Evolutionary conservation across 2,113 vertebrate genomes (phyloP), one percentile per base, ranked within the genome.

Genomic region (Hydropotes inermis): DNA sequence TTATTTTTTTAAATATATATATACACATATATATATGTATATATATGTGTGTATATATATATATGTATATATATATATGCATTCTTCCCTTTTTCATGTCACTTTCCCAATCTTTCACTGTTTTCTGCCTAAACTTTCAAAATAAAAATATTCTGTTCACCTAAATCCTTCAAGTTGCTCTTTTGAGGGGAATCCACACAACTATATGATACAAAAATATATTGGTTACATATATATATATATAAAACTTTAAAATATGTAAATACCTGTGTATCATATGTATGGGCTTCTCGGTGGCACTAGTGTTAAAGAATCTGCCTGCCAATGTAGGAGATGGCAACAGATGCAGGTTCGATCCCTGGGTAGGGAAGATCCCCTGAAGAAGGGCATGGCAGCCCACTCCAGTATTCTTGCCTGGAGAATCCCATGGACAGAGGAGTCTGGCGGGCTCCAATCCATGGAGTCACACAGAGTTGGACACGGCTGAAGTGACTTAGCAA

Each of bases 11-110:
- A 58, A 86, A 58, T 33, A 36, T 70, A 70, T 70, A 19, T 9
- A 60, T 52, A 21, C 79, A 23, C 54, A 57, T 50, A 19, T 17
- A 0, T 64, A 21, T 79, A 23, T 58, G 50, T 50, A 19, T 64
- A 0, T 64, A 3, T 61, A 4, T 60, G 28, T 61, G 3, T 64
- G 1, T 64, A 2, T 67, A 1, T n/a, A 13, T 13, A 33, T 28
- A 33, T 39, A 39, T 39, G 4, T 39, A 39, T 39, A 55, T 70
- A 25, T 83, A 30, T 57, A 67, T 39, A 50, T 60, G 64, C 30
- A 91, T 70, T 67, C 27, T 45, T 86, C 52, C 23, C 30, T 47
- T 76, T 74, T 82, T 83, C 84, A 58, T 28, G 12, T 89, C 90
- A 57, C 50, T 61, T 79, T 79, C 55, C 83, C 54, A 47, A 17